These are phyloP conservation scores for Bergia sp. DNA, from an alignment of 92 coral and sea anemone species.

Conservation along the genomic window DNA sequence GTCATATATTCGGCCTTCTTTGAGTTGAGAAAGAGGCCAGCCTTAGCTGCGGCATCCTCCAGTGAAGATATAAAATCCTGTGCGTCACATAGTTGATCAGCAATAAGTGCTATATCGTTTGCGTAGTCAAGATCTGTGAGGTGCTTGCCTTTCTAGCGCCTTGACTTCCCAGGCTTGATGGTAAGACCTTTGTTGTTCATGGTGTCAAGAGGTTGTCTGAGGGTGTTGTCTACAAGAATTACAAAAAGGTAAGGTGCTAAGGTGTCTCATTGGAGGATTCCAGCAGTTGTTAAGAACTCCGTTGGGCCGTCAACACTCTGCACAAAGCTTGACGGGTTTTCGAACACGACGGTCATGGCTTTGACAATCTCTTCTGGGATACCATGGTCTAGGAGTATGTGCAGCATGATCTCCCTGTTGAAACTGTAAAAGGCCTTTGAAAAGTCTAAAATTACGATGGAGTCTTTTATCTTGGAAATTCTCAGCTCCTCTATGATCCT, in stretches of 20 bases:
- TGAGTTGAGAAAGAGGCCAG: no score
- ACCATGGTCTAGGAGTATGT: conserved; percentile 6
- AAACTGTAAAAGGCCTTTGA: conserved; percentile 27
- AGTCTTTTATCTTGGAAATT: not conserved
- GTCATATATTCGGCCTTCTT: no score
- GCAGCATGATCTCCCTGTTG: conserved; percentile 11
- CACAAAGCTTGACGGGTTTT: conserved; percentile 8
- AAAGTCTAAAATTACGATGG: conserved; percentile 2
- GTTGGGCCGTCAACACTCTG: conserved; percentile 28
- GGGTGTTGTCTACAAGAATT: not conserved
- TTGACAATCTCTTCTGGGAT: conserved; percentile 14
- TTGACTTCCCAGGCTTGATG: no score
- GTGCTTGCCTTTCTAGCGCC: no score
- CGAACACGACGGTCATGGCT: conserved; percentile 20
- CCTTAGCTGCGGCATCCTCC: no score
- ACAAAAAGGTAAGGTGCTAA: conserved; percentile 20
- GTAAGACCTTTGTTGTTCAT: not conserved
- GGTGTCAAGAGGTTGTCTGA: conserved; percentile 22
- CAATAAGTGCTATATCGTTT: no score
- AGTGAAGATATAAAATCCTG: no score
- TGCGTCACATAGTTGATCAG: no score
- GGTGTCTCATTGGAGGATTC: conserved; percentile 21
- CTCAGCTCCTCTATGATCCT: no score
- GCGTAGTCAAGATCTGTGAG: no score
- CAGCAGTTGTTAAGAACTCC: conserved; percentile 14